Evolutionary conservation across 1,140 invertebrate genomes (phyloP).

Genomic region (Tetramorium parvispinum): DNA sequence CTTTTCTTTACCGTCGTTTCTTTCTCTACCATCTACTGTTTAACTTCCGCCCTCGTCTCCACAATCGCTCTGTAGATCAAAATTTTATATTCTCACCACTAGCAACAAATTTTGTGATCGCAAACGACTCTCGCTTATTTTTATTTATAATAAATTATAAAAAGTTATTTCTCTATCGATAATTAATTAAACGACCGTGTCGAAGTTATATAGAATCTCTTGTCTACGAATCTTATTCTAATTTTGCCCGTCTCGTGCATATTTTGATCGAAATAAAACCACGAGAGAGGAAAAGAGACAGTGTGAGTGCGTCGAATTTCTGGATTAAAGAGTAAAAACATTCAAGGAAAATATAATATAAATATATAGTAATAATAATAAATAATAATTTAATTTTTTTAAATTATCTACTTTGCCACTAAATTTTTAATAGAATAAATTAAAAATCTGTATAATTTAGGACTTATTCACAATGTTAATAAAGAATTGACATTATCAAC

Average conservation of each 20-base stretch:
- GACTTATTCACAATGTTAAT: background rate
- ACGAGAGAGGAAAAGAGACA: background rate
- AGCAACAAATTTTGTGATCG: background rate
- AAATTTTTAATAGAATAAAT: background rate
- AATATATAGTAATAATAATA: background rate
- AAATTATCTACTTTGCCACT: no score
- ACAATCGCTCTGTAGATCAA: background rate
- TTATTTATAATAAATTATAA: background rate
- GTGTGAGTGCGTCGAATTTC: background rate
- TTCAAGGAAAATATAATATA: background rate
- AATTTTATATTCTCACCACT: conserved; percentile 16
- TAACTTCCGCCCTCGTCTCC: conserved; percentile 11
- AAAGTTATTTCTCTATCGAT: background rate
- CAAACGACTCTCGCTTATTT: background rate
- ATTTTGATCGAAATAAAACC: background rate
- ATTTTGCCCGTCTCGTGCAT: background rate
- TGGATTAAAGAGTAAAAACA: background rate
- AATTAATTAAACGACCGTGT: conserved; percentile 27
- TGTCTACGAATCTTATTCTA: conserved; percentile 8
- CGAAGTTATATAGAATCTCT: background rate
- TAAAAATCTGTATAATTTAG: background rate
- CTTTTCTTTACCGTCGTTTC: conserved; percentile 25
- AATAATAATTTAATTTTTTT: background rate
- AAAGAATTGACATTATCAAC: background rate
- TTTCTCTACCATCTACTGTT: conserved; percentile 21